A percentile compares a stretch with the other conserved stretches of the same genome.
These are phyloP conservation scores for Camponotus fellah DNA, from an alignment of 2,888 invertebrate species.

Conservation along the genomic window DNA sequence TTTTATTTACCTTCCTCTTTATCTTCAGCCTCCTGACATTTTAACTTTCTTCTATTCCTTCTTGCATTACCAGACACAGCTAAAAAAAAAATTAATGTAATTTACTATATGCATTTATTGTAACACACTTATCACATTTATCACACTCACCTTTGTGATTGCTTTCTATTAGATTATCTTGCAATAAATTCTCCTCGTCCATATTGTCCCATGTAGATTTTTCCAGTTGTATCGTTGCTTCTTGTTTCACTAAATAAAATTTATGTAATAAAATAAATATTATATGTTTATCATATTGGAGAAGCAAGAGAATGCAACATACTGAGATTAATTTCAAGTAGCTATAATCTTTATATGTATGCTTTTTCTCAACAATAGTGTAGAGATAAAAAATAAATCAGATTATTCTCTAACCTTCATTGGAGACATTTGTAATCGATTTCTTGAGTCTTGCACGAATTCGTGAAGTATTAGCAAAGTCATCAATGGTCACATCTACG, in stretches of 20 bases:
- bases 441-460: conserved; percentile 83
- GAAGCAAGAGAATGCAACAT: neutral
- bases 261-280: neutral
- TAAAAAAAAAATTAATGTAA: neutral
- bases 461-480: conserved; percentile 88
- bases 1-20: conserved; percentile 57
- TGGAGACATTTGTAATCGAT: conserved; percentile 69
- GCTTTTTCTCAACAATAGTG: neutral
- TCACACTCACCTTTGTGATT: neutral
- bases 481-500: conserved; percentile 90
- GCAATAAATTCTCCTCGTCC: conserved; percentile 22
- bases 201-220: conserved; percentile 9
- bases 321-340: neutral
- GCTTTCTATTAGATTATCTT: neutral
- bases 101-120: neutral
- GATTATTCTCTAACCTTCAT: conserved; percentile 63
- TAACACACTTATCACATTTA: neutral
- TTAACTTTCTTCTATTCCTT: conserved; percentile 49
- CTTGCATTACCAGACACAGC: neutral
- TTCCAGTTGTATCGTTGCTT: conserved; percentile 17
- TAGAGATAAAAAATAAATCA: neutral
- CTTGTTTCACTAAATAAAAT: conserved; percentile 52
- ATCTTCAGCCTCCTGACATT: neutral
- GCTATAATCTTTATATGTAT: neutral
- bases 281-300: neutral